Base-by-base conservation (phyloP, 1,140 invertebrate species). In the Paramacrobiotus metropolitanus region DNA sequence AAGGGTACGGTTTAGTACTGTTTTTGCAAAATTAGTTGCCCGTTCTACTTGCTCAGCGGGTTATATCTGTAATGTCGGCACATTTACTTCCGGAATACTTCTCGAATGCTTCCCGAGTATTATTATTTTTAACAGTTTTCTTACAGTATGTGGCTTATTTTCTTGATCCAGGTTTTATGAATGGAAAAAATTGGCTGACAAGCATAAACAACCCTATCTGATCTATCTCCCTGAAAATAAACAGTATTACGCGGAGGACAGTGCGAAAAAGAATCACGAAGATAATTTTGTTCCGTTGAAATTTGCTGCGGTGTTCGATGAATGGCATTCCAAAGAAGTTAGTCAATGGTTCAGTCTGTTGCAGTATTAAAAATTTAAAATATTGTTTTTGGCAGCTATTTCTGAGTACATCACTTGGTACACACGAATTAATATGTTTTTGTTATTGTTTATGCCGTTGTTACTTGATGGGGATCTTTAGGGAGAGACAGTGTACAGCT, bases 271-370 rank as follows among this genome's bases (percentile, higher is more conserved):
- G 60, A 30, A 60, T 29, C 1, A 18, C n/a, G 62, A 59, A 18
- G 30, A 40, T 1, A 31, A 31, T 18, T 9, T 24, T 55, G 15
- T 24, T 24, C 69, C 86, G 15, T 68, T 87, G 15, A 78, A 81
- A 62, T 79, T 88, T 76, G 85, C 86, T 59, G 86, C 83, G 1
- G 68, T 89, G 1, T 89, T 84, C 72, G 80, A 81, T 70, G 70
- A 76, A 2, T 85, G 82, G 79, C 78, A 78, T 71, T 75, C 65
- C 31, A 66, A 70, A 48, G 68, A 75, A 66, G 73, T 74, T 69
- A 67, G 67, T n/a, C n/a, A 55, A 30, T 24, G 40, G 21, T 9
- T 20, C n/a, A 62, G 29, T 28, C 30, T 2, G 18, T 1, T 2
- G 28, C 3, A n/a, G 3, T 21, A 15, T 62, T 62, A 20, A 61